A percentile compares a stretch with the other conserved stretches of the same genome.
Evolutionary conservation across 2,113 vertebrate genomes (phyloP).

Genomic region (Telmatochromis sp.): DNA sequence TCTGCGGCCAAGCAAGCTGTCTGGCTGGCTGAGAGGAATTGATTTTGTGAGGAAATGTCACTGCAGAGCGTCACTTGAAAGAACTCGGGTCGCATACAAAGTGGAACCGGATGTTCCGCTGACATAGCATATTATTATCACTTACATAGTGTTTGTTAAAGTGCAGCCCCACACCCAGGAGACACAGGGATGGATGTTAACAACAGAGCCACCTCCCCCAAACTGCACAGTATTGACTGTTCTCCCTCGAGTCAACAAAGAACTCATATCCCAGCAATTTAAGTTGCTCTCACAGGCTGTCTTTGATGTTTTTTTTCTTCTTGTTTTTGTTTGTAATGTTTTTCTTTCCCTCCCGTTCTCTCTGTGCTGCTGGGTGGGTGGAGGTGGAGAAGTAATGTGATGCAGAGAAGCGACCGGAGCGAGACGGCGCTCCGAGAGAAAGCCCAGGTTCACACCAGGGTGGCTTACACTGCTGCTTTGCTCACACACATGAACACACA

Average conservation of each 20-base stretch:
- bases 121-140: slow-evolving; percentile 22
- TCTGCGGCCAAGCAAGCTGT: neutral
- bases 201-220: neutral
- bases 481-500: neutral
- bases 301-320: slow-evolving; percentile 4
- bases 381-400: slow-evolving; percentile 42
- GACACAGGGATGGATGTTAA: neutral
- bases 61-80: slow-evolving; percentile 9
- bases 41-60: slow-evolving; percentile 22
- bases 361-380: slow-evolving; percentile 1
- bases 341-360: neutral
- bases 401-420: slow-evolving; percentile 44
- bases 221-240: neutral
- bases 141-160: neutral
- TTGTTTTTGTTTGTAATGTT: neutral
- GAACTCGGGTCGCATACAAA: neutral
- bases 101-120: slow-evolving; percentile 6
- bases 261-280: slow-evolving; percentile 3
- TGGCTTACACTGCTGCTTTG: slow-evolving; percentile 19
- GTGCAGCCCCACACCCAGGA: neutral
- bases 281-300: neutral
- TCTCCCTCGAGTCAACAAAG: slow-evolving; percentile 10
- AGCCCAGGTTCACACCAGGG: slow-evolving; percentile 44
- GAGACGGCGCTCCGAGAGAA: slow-evolving; percentile 26
- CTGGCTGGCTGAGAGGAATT: neutral